A percentile compares a stretch with the other conserved stretches of the same genome.
Evolutionary conservation across 2,888 invertebrate genomes (phyloP).

Genomic region (Linnaemya tessellans): DNA sequence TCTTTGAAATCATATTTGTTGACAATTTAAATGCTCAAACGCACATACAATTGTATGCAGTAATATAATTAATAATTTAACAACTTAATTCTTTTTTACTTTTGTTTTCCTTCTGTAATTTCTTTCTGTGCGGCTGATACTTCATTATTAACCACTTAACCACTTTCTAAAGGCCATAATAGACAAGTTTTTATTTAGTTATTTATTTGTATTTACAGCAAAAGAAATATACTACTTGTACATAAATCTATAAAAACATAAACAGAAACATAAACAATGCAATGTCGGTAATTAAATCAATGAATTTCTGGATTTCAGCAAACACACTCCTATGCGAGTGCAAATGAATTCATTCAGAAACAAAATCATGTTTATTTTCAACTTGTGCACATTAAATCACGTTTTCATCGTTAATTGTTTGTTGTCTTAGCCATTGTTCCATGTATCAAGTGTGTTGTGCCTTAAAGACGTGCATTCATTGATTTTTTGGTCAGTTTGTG

Average conservation of each 20-base stretch:
- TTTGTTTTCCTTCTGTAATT: background rate
- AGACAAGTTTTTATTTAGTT: constrained; percentile 47
- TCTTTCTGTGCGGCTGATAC: constrained; percentile 10
- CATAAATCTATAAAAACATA: constrained; percentile 38
- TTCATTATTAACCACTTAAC: constrained; percentile 59
- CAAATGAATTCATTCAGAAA: constrained; percentile 48
- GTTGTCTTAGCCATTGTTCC: constrained; percentile 14
- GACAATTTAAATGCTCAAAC: constrained; percentile 17
- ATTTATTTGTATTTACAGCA: constrained; percentile 28
- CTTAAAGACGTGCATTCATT: background rate
- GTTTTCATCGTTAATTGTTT: constrained; percentile 40
- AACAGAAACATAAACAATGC: constrained; percentile 37
- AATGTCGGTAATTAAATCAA: constrained; percentile 66
- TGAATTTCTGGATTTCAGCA: constrained; percentile 64
- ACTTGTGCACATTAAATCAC: constrained; percentile 63
- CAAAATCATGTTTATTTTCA: constrained; percentile 52
- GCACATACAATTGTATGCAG: background rate
- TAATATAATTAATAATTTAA: constrained; percentile 58
- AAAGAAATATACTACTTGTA: constrained; percentile 4
- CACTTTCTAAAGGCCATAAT: constrained; percentile 68
- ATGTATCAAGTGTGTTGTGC: background rate
- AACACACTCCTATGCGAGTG: constrained; percentile 12
- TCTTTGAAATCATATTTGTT: constrained; percentile 13
- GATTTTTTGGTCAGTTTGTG: constrained; percentile 9
- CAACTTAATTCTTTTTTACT: constrained; percentile 56